Evolutionary conservation across 2,888 invertebrate genomes (phyloP).

Genomic region (Drosophila multiciliata): DNA sequence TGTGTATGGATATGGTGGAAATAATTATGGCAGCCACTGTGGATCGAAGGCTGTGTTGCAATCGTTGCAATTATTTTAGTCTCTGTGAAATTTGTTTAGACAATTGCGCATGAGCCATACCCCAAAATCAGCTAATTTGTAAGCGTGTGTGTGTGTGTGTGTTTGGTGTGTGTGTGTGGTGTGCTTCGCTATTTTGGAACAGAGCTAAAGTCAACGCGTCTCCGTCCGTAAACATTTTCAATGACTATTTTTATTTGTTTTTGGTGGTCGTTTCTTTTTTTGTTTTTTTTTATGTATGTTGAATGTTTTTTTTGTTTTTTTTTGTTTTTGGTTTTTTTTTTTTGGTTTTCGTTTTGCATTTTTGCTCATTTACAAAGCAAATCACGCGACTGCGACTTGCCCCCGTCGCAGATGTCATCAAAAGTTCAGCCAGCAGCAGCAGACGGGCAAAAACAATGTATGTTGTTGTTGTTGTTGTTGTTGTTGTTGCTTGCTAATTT

Average conservation of each 20-base stretch:
- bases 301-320: background rate
- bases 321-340: slow-evolving; percentile 36
- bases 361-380: slow-evolving; percentile 78
- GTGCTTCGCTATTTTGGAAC: slow-evolving; percentile 66
- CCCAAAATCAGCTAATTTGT: slow-evolving; percentile 54
- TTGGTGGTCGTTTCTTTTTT: slow-evolving; percentile 36
- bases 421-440: slow-evolving; percentile 54
- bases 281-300: background rate
- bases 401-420: slow-evolving; percentile 74
- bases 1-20: background rate
- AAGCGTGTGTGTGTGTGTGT: slow-evolving; percentile 3
- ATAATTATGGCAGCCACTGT: slow-evolving; percentile 9
- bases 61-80: slow-evolving; percentile 48
- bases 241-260: slow-evolving; percentile 74
- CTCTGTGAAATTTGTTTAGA: slow-evolving; percentile 55
- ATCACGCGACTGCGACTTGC: slow-evolving; percentile 73
- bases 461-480: slow-evolving; percentile 26
- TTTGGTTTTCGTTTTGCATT: slow-evolving; percentile 60
- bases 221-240: slow-evolving; percentile 75
- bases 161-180: slow-evolving; percentile 7
- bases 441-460: slow-evolving; percentile 45
- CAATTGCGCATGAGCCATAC: slow-evolving; percentile 46
- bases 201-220: slow-evolving; percentile 39
- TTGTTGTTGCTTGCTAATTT: slow-evolving; percentile 67
- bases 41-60: slow-evolving; percentile 20